Conservation (phyloP, 2,797 vertebrate genomes). For the Somateria mollissima region DNA sequence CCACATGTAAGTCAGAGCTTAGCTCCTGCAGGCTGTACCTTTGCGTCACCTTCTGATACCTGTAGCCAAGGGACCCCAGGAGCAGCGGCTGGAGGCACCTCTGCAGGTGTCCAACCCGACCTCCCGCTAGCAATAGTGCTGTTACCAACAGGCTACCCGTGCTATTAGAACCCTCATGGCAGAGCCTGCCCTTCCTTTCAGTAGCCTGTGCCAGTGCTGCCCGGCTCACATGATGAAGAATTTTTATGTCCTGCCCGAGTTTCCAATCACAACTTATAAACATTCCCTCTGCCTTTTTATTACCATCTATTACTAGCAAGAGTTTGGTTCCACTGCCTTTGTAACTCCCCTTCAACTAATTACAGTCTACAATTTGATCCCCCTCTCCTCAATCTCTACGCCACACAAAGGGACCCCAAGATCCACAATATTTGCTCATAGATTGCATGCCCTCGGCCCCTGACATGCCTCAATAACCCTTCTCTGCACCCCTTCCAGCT, state of each 20-base stretch:
- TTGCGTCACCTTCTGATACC: neutral
- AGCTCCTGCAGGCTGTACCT: neutral
- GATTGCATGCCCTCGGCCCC: neutral
- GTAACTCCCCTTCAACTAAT: neutral
- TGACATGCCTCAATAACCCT: neutral
- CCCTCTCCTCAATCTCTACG: neutral
- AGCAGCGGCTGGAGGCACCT: neutral
- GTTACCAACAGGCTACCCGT: neutral
- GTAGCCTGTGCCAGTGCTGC: neutral
- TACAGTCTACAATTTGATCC: neutral
- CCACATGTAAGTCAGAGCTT: neutral
- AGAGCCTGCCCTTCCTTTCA: neutral
- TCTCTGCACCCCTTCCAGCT: neutral
- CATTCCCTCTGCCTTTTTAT: neutral
- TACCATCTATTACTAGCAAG: neutral
- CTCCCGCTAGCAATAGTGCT: neutral
- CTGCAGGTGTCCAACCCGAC: neutral
- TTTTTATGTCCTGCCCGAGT: neutral
- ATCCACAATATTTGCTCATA: neutral
- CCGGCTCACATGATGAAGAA: neutral
- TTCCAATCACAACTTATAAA: neutral
- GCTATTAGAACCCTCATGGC: neutral
- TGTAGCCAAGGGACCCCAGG: neutral
- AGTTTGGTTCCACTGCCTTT: neutral
- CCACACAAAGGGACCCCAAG: neutral